phyloP scores from a whole-genome alignment of 2,113 vertebrate genomes.

The Phyllostomus hastatus region DNA sequence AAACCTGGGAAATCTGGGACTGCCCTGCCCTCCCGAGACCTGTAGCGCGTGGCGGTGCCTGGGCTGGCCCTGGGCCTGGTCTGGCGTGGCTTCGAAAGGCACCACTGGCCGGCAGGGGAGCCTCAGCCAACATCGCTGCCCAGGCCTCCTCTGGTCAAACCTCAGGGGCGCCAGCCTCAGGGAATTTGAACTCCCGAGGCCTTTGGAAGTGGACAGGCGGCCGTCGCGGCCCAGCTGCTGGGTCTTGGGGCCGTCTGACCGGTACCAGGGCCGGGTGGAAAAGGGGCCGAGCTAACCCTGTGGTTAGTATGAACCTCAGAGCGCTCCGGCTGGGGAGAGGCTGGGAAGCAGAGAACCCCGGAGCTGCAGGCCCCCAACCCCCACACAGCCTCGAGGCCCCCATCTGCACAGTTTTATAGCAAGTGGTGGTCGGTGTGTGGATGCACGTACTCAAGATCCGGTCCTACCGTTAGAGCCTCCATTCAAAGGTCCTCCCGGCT shows the following conservation, averaged over 20 bases:
- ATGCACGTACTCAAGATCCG: accelerated
- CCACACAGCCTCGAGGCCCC: accelerated
- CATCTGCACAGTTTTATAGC: neutral
- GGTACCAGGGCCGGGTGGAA: neutral
- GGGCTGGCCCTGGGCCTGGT: neutral
- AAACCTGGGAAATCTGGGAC: neutral
- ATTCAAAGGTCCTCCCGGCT: neutral
- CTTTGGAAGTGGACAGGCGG: neutral
- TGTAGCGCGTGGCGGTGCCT: neutral
- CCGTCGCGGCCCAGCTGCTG: neutral
- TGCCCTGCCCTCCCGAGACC: accelerated
- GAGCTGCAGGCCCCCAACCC: neutral
- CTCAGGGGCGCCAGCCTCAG: neutral
- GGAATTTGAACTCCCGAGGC: neutral
- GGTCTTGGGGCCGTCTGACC: neutral
- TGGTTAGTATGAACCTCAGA: neutral
- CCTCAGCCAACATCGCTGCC: neutral
- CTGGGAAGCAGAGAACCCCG: neutral
- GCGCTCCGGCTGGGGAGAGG: neutral
- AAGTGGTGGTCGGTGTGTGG: neutral
- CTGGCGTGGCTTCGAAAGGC: neutral
- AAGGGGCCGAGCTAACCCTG: neutral
- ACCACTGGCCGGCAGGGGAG: accelerated
- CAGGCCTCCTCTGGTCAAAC: accelerated
- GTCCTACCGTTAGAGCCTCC: accelerated